phyloP scores from a whole-genome alignment of 2,888 invertebrate genomes.

The Drosophila paranaensis region DNA sequence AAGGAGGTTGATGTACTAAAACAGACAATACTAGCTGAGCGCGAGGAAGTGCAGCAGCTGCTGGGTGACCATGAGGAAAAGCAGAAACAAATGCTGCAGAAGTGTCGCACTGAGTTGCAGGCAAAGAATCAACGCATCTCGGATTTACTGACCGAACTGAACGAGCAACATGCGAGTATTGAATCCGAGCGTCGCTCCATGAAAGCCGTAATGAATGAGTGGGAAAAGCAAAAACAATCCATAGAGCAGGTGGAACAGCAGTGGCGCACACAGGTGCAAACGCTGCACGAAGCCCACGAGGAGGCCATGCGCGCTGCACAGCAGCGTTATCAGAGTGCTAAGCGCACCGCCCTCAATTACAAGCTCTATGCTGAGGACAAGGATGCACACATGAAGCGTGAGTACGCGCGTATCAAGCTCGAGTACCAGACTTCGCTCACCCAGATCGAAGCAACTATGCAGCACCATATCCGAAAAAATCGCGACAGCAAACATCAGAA shows the following conservation, averaged over 20 bases:
- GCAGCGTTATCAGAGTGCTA: constrained; percentile 88
- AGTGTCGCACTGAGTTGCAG: constrained; percentile 81
- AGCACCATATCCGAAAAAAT: constrained; percentile 74
- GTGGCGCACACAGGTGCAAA: constrained; percentile 85
- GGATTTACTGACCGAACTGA: constrained; percentile 76
- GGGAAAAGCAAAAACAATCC: constrained; percentile 85
- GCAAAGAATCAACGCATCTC: constrained; percentile 85
- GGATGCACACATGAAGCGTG: constrained; percentile 87
- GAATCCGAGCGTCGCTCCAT: constrained; percentile 85
- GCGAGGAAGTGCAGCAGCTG: constrained; percentile 80
- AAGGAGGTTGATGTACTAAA: constrained; percentile 83
- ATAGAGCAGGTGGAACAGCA: constrained; percentile 85
- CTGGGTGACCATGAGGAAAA: constrained; percentile 78
- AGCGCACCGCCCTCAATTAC: constrained; percentile 88
- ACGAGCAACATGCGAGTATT: constrained; percentile 82
- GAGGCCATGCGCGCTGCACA: constrained; percentile 86
- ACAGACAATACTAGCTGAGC: constrained; percentile 83
- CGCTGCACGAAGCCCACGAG: constrained; percentile 85
- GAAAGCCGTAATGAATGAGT: constrained; percentile 84
- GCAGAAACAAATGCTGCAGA: constrained; percentile 75
- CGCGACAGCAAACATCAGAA: constrained; percentile 55
- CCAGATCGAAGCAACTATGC: constrained; percentile 77
- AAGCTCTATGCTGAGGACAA: constrained; percentile 89
- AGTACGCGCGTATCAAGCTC: constrained; percentile 88
- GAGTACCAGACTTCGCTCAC: constrained; percentile 85